Conservation (phyloP, 2,113 vertebrate species). For the Ploceus nigricollis region DNA sequence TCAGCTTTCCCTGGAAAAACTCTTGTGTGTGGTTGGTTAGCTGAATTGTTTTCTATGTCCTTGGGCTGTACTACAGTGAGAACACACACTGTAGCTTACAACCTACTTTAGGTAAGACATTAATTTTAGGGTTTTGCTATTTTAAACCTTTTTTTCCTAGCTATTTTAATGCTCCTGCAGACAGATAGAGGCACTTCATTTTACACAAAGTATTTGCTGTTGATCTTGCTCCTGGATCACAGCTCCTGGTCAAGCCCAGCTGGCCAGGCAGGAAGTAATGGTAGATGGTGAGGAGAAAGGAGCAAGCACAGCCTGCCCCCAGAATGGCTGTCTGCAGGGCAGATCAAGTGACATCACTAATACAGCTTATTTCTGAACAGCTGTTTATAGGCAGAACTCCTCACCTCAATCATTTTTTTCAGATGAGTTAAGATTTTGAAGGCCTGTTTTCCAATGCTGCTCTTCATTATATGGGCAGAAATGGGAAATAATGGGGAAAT, state of each 20-base stretch:
- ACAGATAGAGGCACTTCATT: neutral
- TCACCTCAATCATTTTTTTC: neutral
- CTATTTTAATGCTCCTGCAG: neutral
- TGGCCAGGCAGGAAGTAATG: neutral
- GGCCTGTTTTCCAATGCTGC: neutral
- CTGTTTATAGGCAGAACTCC: neutral
- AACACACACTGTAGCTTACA: neutral
- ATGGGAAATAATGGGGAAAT: neutral
- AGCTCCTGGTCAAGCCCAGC: neutral
- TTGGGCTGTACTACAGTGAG: neutral
- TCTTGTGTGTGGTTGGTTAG: neutral
- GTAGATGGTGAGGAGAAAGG: neutral
- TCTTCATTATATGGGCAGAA: neutral
- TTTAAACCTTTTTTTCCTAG: neutral
- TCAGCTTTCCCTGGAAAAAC: neutral
- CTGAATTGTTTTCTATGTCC: neutral
- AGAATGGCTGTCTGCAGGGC: neutral
- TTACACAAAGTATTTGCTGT: neutral
- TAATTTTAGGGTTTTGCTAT: neutral
- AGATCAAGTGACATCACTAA: neutral
- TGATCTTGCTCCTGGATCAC: neutral
- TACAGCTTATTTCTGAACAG: neutral
- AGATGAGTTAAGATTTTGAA: neutral
- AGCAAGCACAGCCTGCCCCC: neutral
- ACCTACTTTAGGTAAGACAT: neutral